These are phyloP conservation scores for Rhinolophus ferrumequinum DNA, from an alignment of 2,113 vertebrate species.

Conservation along the genomic window DNA sequence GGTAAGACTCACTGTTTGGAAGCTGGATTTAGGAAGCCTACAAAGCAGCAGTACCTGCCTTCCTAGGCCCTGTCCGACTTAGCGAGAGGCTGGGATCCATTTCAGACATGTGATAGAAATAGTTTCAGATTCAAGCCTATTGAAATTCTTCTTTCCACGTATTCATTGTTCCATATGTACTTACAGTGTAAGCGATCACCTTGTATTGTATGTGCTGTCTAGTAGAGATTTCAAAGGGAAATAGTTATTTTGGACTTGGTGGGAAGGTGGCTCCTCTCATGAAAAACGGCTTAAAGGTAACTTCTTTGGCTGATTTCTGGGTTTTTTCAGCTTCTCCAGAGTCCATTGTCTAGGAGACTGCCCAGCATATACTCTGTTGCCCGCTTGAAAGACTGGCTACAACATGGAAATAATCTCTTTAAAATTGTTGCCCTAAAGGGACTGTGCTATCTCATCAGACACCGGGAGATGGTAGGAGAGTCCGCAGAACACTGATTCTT, in stretches of 20 bases:
- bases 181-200: neutral
- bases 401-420: slow-evolving; percentile 54
- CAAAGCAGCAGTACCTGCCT: neutral
- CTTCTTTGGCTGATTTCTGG: slow-evolving; percentile 32
- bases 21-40: neutral
- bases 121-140: neutral
- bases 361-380: slow-evolving; percentile 58
- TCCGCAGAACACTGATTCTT: neutral
- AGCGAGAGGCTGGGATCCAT: neutral
- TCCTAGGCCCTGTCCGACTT: neutral
- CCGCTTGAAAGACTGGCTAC: slow-evolving; percentile 70
- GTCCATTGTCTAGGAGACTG: slow-evolving; percentile 73
- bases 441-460: slow-evolving; percentile 39
- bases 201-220: neutral
- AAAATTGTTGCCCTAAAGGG: slow-evolving; percentile 66
- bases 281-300: neutral
- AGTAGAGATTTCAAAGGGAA: neutral
- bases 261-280: neutral
- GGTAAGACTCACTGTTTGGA: slow-evolving; percentile 60
- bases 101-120: neutral
- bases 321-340: slow-evolving; percentile 77
- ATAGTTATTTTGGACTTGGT: neutral
- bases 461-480: slow-evolving; percentile 61
- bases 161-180: neutral
- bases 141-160: neutral